A percentile compares a stretch with the other conserved stretches of the same genome.
Conservation (phyloP, 2,113 vertebrate genomes). For the Tachuris rubrigastra region DNA sequence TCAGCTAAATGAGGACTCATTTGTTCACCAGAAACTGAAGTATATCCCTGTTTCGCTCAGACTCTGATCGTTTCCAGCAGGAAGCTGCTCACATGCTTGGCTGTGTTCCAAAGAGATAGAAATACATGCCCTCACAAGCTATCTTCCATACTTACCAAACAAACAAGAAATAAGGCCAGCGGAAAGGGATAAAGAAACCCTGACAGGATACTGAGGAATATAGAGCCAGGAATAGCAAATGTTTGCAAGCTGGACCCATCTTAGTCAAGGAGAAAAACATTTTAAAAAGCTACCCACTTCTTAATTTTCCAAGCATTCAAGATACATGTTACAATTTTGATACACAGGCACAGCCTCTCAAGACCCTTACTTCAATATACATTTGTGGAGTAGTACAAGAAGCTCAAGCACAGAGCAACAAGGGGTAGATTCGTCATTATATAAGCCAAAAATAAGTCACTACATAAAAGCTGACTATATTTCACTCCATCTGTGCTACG, state of each 20-base stretch:
- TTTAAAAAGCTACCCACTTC: not conserved
- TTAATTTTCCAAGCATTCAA: not conserved
- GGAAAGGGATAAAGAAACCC: conserved; percentile 99
- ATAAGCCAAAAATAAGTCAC: not conserved
- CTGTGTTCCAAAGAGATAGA: not conserved
- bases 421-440: not conserved
- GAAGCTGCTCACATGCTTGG: not conserved
- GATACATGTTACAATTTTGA: not conserved
- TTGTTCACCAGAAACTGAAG: not conserved
- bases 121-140: not conserved
- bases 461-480: not conserved
- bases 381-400: not conserved
- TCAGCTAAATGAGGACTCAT: not conserved
- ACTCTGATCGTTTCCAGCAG: not conserved
- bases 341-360: not conserved
- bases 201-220: conserved; percentile 97
- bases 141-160: conserved; percentile 86
- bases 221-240: conserved; percentile 97
- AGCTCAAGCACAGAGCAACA: not conserved
- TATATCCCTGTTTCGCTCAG: not conserved
- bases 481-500: not conserved
- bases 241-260: conserved; percentile 87
- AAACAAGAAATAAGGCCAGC: conserved; percentile 94
- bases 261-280: conserved; percentile 75
- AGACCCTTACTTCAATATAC: not conserved